These are phyloP conservation scores for Sarcoramphus papa DNA, from an alignment of 2,797 vertebrate species.

Conservation along the genomic window DNA sequence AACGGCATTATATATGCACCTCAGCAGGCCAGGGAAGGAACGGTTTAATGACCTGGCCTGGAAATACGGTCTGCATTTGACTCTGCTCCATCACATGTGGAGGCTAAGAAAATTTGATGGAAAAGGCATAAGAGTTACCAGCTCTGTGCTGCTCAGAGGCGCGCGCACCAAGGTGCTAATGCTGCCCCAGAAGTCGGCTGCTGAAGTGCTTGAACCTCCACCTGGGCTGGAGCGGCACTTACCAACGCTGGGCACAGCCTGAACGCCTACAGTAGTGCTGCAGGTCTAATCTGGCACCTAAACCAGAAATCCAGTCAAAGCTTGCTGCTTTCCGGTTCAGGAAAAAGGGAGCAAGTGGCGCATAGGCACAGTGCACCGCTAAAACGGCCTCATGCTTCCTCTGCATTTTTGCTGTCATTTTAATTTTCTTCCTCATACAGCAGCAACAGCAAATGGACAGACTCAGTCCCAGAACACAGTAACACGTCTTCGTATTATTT, in stretches of 20 bases:
- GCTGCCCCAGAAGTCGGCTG: background rate
- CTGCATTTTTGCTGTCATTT: background rate
- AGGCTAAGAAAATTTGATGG: background rate
- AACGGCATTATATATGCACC: background rate
- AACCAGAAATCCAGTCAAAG: background rate
- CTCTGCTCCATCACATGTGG: background rate
- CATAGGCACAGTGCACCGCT: background rate
- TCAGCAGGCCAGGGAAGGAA: background rate
- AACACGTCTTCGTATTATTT: background rate
- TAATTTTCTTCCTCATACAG: background rate
- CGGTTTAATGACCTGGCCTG: background rate
- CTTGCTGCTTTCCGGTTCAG: background rate
- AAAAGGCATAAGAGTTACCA: background rate
- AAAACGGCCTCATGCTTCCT: background rate
- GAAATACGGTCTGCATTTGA: background rate
- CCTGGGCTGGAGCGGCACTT: background rate
- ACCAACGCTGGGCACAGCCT: rapidly evolving
- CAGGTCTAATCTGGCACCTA: background rate
- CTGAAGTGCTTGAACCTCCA: background rate
- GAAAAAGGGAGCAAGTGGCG: background rate
- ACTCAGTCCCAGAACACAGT: background rate
- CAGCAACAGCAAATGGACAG: background rate
- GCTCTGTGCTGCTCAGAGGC: background rate
- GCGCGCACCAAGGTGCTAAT: rapidly evolving
- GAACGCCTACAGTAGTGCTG: too few species aligned